Evolutionary conservation across 2,888 invertebrate genomes (phyloP), one percentile per base, ranked within the genome.

Genomic region (Sarcophaga rosellei): DNA sequence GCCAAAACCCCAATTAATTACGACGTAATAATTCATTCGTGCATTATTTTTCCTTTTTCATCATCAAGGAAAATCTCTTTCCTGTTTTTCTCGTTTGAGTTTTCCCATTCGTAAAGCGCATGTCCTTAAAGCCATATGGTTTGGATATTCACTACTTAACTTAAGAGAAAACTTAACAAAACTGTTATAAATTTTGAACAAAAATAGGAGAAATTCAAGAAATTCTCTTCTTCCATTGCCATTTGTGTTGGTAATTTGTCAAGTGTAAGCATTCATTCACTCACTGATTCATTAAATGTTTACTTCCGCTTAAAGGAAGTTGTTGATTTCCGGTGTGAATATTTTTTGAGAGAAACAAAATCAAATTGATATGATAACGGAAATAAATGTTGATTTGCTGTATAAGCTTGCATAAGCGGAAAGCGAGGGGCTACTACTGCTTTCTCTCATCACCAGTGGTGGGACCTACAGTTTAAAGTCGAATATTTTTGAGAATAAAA

Each of bases 131-230:
- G 12, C 17, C 12, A 44, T 44, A 11, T 57, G 3, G 35, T 35
- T 35, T 1, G 1, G 53, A 3, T 17, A 5, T 21, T 35, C 0
- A 23, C 12, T 23, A 23, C 12, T 23, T 68, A n/a, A 57, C 25
- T 68, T 25, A 72, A 80, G 65, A 80, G 84, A 17, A 25, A 21
- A 5, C 12, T 6, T 17, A 8, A 17, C 11, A 1, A 15, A 86
- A 86, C 77, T 86, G 86, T 86, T 86, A 86, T 86, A 86, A 69
- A 1, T 1, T 8, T 20, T 2, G 11, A 2, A 5, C 47, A 53
- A 53, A 20, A 66, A n/a, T n/a, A 61, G 21, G 61, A 20, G 61
- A 70, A 61, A 10, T 17, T 81, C 35, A 59, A 20, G 35, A 44
- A n/a, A n/a, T 68, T 65, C 23, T 78, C 15, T 59, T 78, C 15